Evolutionary conservation across 2,113 vertebrate genomes (phyloP).

Genomic region (Micronycteris hirsuta): DNA sequence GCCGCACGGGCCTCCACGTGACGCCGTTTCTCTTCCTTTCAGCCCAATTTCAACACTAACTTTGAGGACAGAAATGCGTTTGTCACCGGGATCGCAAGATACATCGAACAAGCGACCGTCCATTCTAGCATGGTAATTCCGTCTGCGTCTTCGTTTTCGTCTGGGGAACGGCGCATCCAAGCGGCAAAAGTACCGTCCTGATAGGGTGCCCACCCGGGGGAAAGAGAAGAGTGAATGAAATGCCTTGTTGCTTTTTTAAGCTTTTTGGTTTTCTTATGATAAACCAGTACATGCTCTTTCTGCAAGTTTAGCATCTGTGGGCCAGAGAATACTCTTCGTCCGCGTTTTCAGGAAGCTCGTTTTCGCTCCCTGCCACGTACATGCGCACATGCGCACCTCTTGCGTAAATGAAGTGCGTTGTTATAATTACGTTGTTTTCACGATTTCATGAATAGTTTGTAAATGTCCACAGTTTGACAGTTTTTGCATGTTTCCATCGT

Average conservation of each 20-base stretch:
- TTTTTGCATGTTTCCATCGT: neutral
- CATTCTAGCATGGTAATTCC: slow-evolving; percentile 95
- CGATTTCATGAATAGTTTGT: neutral
- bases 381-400: fast-evolving
- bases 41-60: slow-evolving; percentile 99
- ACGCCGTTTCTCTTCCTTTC: slow-evolving; percentile 42
- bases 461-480: neutral
- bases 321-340: neutral
- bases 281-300: neutral
- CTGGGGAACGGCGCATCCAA: no score
- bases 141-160: neutral
- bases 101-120: slow-evolving; percentile 98
- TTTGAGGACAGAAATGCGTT: slow-evolving; percentile 99
- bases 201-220: neutral
- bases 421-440: neutral
- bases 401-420: neutral
- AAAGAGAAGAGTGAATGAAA: neutral
- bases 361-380: neutral
- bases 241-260: neutral
- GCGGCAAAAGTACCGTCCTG: no score
- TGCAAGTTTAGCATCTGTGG: neutral
- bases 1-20: fast-evolving
- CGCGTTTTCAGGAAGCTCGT: fast-evolving
- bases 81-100: slow-evolving; percentile 97
- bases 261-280: neutral